Evolutionary conservation across 2,113 vertebrate species (phyloP), one percentile per base, ranked within the genome.

Genomic region (Lipophrys pholis): DNA sequence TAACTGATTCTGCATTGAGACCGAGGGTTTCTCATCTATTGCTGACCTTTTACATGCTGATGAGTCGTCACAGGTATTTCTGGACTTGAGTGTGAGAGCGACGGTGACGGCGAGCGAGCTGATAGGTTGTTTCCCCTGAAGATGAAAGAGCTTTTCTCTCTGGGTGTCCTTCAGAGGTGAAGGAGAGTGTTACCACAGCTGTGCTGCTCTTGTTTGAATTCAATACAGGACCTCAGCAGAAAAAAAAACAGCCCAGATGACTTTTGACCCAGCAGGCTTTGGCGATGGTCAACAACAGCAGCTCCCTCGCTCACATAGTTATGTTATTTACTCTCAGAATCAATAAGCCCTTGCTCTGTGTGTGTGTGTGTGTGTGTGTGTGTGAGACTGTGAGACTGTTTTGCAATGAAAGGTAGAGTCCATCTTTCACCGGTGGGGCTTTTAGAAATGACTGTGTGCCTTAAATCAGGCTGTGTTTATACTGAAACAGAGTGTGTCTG

Each of bases 171-270:
- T 87, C 82, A 72, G 80, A 81, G 83, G 85, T 85, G 82, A 87
- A 83, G 75, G 78, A 74, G 83, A 82, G 78, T 89, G 86, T 92
- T 93, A 89, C 88, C 84, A 87, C 92, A 93, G 90, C 93, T 93
- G 90, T 78, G 70, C 73, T 69, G 72, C 80, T 75, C 89, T 89
- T 91, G 88, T 93, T 90, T 90, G 50, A 91, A 87, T 91, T 92
- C 85, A 88, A 81, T 83, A 86, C 80, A 87, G 77, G 83, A 87
- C 73, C 80, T 86, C 79, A 1, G 21, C 2, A 0, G 82, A 84
- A 73, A 84, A 90, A 91, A 90, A 90, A 75, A 88, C 78, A 77
- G 62, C 49, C 55, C 71, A 0, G 64, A 61, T 73, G 82, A 91
- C 90, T 82, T 90, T 72, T 92, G 90, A 92, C 90, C 91, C 82